Conservation (phyloP, 2,113 vertebrate species). For the Alaudala cheleensis region DNA sequence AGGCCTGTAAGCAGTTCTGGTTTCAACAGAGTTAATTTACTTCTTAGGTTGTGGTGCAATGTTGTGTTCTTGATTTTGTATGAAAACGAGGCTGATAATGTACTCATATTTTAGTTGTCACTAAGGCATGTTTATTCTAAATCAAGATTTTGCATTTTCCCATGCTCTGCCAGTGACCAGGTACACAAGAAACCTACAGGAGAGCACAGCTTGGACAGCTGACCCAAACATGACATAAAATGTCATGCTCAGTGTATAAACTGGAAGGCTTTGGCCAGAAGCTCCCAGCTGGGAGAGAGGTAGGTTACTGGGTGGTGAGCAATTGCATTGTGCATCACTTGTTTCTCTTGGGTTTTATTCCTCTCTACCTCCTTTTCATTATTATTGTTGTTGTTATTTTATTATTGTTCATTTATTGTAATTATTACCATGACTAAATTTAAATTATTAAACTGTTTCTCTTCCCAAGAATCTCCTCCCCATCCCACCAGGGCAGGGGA, state of each 20-base stretch:
- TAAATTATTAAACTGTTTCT: background rate
- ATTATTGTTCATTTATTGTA: background rate
- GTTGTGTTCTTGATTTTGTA: background rate
- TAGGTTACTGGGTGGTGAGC: background rate
- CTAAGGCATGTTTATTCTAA: background rate
- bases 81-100: background rate
- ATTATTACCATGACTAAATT: background rate
- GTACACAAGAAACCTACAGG: accelerated
- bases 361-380: background rate
- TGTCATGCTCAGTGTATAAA: background rate
- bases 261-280: background rate
- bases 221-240: background rate
- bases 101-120: background rate
- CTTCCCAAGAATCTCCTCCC: background rate
- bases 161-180: background rate
- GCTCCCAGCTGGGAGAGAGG: background rate
- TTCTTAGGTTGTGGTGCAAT: too few species aligned
- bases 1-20: background rate
- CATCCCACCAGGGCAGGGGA: background rate
- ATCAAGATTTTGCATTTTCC: background rate
- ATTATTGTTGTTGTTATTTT: background rate
- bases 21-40: background rate
- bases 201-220: background rate
- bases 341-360: background rate
- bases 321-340: background rate